Percentiles rank a stretch among this genome's conserved stretches.
These are phyloP conservation scores for Leucophenga maculata DNA, from an alignment of 2,888 invertebrate species.

Conservation along the genomic window DNA sequence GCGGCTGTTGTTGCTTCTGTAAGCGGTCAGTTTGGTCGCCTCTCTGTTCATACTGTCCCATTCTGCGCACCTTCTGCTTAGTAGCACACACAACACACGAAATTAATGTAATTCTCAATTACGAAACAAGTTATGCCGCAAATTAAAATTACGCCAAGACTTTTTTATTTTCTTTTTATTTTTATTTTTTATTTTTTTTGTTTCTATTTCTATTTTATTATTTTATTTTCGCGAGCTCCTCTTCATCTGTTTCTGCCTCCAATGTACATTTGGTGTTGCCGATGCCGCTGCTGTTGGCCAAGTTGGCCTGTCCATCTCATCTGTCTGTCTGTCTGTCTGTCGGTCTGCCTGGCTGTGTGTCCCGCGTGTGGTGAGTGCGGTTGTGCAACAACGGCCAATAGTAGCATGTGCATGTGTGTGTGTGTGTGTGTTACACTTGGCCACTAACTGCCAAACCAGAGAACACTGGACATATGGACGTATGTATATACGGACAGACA, in stretches of 20 bases:
- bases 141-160: slow-evolving; percentile 56
- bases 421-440: slow-evolving; percentile 12
- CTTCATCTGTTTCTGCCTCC: neutral
- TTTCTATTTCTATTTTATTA: too few relatives aligned
- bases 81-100: slow-evolving; percentile 44
- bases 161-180: too few relatives aligned
- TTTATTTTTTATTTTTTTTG: too few relatives aligned
- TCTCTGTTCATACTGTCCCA: neutral
- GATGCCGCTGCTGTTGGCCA: neutral
- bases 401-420: neutral
- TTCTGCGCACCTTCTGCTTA: slow-evolving; percentile 16
- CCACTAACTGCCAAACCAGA: slow-evolving; percentile 11
- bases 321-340: too few relatives aligned
- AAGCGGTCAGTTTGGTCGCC: slow-evolving; percentile 27
- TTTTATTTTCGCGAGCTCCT: too few relatives aligned
- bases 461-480: neutral
- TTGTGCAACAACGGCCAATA: slow-evolving; percentile 9
- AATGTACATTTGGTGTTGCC: slow-evolving; percentile 6
- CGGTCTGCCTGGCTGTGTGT: neutral
- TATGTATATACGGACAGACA: too few relatives aligned
- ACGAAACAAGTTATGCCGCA: slow-evolving; percentile 67
- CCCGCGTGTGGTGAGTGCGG: slow-evolving; percentile 6
- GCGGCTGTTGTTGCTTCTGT: slow-evolving; percentile 33
- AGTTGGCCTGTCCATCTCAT: neutral
- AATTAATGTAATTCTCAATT: slow-evolving; percentile 66